Evolutionary conservation across 2,888 invertebrate species (phyloP).

Genomic region (Idaea dimidiata): DNA sequence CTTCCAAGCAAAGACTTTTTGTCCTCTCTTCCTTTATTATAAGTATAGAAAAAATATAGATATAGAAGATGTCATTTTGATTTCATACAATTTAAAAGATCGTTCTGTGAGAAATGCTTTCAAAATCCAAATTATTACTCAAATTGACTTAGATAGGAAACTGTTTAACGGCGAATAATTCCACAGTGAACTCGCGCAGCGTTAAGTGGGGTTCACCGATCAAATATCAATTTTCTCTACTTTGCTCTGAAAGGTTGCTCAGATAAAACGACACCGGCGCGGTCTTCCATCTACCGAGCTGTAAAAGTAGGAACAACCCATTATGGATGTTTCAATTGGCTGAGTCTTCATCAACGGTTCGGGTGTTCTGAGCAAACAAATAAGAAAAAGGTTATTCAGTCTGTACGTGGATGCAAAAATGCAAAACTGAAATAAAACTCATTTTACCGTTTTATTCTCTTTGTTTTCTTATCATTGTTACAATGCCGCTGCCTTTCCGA

Average conservation of each 20-base stretch:
- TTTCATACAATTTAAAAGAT: not conserved
- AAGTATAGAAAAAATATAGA: too few relatives aligned
- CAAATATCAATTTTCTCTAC: conserved; percentile 48
- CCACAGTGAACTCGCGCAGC: conserved; percentile 25
- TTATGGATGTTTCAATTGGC: conserved; percentile 4
- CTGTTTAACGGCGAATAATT: conserved; percentile 2
- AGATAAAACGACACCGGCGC: conserved; percentile 21
- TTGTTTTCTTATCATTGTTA: too few relatives aligned
- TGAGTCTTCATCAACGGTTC: not conserved
- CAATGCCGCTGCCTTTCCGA: too few relatives aligned
- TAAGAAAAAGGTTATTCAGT: too few relatives aligned
- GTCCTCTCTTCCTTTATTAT: too few relatives aligned
- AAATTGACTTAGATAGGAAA: conserved; percentile 2
- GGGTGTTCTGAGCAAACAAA: too few relatives aligned
- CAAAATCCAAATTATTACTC: not conserved
- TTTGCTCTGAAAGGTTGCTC: conserved; percentile 35
- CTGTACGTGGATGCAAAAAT: too few relatives aligned
- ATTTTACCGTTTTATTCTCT: too few relatives aligned
- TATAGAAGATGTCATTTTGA: too few relatives aligned
- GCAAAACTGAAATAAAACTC: too few relatives aligned
- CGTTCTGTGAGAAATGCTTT: not conserved
- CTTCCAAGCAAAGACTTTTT: too few relatives aligned
- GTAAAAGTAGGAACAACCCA: not conserved
- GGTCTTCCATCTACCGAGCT: conserved; percentile 10
- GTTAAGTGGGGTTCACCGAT: conserved; percentile 30